Evolutionary conservation across 2,797 vertebrate genomes (phyloP).

Genomic region (Smutsia gigantea): DNA sequence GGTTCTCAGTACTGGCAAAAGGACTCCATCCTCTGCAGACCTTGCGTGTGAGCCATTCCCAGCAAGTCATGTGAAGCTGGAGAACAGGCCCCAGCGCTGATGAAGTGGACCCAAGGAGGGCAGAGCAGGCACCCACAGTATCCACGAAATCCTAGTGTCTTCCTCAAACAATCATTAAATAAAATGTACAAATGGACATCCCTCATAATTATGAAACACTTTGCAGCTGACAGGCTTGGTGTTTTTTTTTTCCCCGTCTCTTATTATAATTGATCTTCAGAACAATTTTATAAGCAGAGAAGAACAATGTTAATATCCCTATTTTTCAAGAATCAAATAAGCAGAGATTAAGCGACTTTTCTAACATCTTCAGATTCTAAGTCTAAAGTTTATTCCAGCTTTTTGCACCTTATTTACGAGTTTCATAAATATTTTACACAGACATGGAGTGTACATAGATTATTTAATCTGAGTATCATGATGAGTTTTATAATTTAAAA

Average conservation of each 20-base stretch:
- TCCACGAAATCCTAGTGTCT: not conserved
- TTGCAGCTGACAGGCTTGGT: not conserved
- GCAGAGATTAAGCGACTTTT: not conserved
- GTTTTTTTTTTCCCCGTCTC: not conserved
- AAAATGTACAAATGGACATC: not conserved
- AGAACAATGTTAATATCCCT: not conserved
- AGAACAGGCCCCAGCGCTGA: not conserved
- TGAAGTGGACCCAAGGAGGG: not conserved
- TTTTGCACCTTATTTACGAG: not conserved
- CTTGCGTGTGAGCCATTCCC: not conserved
- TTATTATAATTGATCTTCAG: not conserved
- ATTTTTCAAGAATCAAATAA: not conserved
- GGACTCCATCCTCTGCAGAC: not conserved
- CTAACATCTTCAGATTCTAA: not conserved
- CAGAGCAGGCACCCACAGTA: not conserved
- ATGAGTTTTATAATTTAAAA: constrained; percentile 17
- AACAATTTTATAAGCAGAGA: not conserved
- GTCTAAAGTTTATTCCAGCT: not conserved
- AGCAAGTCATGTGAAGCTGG: not conserved
- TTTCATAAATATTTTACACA: constrained; percentile 22
- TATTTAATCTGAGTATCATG: not conserved
- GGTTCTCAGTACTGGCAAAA: not conserved
- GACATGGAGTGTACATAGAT: not conserved
- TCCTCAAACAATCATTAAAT: not conserved
- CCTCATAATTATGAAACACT: not conserved